Percentiles rank a stretch among this genome's conserved stretches.
phyloP scores from a whole-genome alignment of 1,140 invertebrate genomes.

The Aphidius ervi region DNA sequence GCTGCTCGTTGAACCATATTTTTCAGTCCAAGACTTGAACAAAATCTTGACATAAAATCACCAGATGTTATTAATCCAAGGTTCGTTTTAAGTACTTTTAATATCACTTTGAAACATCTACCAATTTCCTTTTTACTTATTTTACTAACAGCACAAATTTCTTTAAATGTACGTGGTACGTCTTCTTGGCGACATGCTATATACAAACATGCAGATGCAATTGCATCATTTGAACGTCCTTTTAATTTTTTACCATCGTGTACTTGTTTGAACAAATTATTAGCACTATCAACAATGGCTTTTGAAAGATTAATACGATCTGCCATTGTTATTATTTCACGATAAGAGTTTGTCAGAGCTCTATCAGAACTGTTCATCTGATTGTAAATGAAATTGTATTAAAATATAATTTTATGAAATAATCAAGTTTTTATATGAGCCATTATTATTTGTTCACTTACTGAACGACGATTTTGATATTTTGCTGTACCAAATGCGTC shows the following conservation, averaged over 20 bases:
- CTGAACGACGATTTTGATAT: conserved; percentile 89
- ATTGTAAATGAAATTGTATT: conserved; percentile 17
- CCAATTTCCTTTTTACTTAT: conserved; percentile 99
- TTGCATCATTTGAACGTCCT: conserved; percentile 94
- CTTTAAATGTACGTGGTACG: conserved; percentile 98
- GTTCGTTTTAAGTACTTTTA: conserved; percentile 89
- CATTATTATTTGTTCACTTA: conserved; percentile 39
- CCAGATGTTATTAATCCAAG: conserved; percentile 97
- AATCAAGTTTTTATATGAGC: background rate
- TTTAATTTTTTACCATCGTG: conserved; percentile 94
- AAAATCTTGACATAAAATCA: conserved; percentile 96
- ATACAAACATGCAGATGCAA: conserved; percentile 97
- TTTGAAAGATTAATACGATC: conserved; percentile 95
- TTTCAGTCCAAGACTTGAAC: conserved; percentile 80
- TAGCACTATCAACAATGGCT: conserved; percentile 92
- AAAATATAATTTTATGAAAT: background rate
- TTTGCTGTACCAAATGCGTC: conserved; percentile 83
- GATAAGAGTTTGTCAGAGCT: conserved; percentile 90
- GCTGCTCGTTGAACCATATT: conserved; percentile 92
- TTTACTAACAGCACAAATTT: conserved; percentile 97
- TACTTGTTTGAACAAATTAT: conserved; percentile 96
- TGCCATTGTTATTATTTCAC: conserved; percentile 96
- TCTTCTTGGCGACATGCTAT: conserved; percentile 98
- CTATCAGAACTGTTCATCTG: conserved; percentile 88
- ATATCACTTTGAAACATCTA: conserved; percentile 90